A percentile compares a stretch with the other conserved stretches of the same genome.
Conservation (phyloP, 2,888 invertebrate species). For the Anaspis maculata region DNA sequence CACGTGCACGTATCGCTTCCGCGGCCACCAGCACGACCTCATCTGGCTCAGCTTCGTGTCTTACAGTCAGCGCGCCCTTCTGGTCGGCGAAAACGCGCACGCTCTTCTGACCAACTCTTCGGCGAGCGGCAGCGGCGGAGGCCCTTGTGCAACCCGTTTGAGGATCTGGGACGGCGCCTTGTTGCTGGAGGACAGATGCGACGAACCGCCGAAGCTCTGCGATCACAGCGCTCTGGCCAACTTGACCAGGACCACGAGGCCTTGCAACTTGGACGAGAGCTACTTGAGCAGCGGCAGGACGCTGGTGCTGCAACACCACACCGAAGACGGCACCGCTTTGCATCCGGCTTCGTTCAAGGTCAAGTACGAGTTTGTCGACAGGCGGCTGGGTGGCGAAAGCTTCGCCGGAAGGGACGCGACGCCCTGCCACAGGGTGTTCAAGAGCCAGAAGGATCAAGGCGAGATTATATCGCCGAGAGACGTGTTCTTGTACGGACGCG, state of each 20-base stretch:
- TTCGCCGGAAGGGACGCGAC: conserved; percentile 43
- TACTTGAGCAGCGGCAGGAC: conserved; percentile 55
- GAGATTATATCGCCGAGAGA: conserved; percentile 61
- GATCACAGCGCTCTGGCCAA: conserved; percentile 72
- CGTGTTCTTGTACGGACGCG: conserved; percentile 75
- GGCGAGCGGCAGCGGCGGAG: no score
- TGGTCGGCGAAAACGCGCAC: conserved; percentile 45
- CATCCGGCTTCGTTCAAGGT: conserved; percentile 66
- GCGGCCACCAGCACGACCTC: conserved; percentile 67
- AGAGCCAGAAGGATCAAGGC: conserved; percentile 51
- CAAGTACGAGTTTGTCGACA: conserved; percentile 79
- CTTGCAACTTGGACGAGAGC: conserved; percentile 71
- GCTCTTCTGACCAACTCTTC: conserved; percentile 32
- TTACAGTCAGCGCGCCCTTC: conserved; percentile 70
- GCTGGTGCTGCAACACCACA: conserved; percentile 47
- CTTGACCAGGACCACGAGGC: conserved; percentile 65
- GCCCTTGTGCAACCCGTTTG: conserved; percentile 60
- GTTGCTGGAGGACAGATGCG: conserved; percentile 63
- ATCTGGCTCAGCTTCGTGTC: conserved; percentile 85
- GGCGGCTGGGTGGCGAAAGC: conserved; percentile 61
- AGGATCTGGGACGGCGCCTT: conserved; percentile 68
- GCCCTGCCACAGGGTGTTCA: conserved; percentile 55
- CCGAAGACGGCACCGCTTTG: conserved; percentile 67
- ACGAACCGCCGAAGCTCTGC: conserved; percentile 71
- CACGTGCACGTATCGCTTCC: conserved; percentile 79